These are phyloP conservation scores for Coendou prehensilis DNA, from an alignment of 2,797 vertebrate species.

Conservation along the genomic window DNA sequence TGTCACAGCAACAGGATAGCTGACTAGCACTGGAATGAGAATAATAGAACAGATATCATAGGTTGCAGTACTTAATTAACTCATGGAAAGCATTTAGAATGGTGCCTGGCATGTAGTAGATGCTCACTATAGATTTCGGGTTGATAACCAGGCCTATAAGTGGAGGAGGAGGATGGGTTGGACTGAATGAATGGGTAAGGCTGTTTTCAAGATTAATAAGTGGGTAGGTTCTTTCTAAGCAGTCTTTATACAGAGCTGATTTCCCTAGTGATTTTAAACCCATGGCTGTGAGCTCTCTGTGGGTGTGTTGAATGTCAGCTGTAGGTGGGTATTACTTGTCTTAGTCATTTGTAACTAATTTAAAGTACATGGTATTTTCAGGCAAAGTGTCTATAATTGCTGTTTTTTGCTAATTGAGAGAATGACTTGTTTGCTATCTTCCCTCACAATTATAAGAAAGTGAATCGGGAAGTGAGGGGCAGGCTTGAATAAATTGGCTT, in stretches of 20 bases:
- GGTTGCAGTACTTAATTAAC: not conserved
- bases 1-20: not conserved
- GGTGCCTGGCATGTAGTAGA: not conserved
- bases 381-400: slow-evolving; percentile 75
- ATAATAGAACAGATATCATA: not conserved
- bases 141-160: not conserved
- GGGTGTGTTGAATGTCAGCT: slow-evolving; percentile 68
- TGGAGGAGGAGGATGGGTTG: not conserved
- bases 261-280: slow-evolving; percentile 51
- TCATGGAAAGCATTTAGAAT: not conserved
- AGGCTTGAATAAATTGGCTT: not conserved
- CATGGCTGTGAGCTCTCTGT: not conserved
- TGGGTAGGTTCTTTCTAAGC: slow-evolving; percentile 16
- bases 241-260: not conserved
- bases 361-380: slow-evolving; percentile 68
- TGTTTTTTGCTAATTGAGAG: slow-evolving; percentile 70
- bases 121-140: not conserved
- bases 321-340: slow-evolving; percentile 70
- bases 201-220: not conserved
- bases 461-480: not conserved
- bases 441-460: slow-evolving; percentile 45
- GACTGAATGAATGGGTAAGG: slow-evolving; percentile 15
- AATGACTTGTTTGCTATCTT: slow-evolving; percentile 75
- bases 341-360: slow-evolving; percentile 80
- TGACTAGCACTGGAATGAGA: not conserved